phyloP scores from a whole-genome alignment of 2,888 invertebrate genomes.

The Pseudanteris insignis region DNA sequence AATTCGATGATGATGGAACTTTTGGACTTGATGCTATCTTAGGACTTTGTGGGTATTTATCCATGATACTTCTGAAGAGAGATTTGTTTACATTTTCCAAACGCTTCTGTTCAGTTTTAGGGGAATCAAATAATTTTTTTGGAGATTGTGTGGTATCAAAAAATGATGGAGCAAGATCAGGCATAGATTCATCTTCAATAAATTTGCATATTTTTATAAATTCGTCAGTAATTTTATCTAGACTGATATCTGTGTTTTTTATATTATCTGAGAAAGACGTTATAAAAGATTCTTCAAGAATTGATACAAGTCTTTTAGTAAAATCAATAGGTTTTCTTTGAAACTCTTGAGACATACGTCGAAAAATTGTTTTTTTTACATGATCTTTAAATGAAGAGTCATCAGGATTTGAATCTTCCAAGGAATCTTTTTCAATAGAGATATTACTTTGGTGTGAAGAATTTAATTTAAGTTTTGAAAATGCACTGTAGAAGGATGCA shows the following conservation, averaged over 20 bases:
- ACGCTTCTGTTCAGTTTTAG: background rate
- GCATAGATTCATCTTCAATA: slow-evolving; percentile 60
- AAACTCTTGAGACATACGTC: slow-evolving; percentile 53
- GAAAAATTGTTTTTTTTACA: slow-evolving; percentile 37
- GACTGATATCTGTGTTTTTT: slow-evolving; percentile 48
- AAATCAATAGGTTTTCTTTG: slow-evolving; percentile 52
- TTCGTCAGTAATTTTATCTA: slow-evolving; percentile 55
- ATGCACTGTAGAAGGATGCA: slow-evolving; percentile 6
- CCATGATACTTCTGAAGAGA: slow-evolving; percentile 15
- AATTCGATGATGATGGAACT: slow-evolving; percentile 4
- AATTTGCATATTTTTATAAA: slow-evolving; percentile 57
- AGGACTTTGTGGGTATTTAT: slow-evolving; percentile 1
- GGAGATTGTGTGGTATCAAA: slow-evolving; percentile 10
- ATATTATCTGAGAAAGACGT: slow-evolving; percentile 34
- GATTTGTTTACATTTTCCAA: background rate
- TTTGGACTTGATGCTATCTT: slow-evolving; percentile 11
- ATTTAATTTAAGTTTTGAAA: slow-evolving; percentile 10
- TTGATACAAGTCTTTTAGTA: slow-evolving; percentile 55
- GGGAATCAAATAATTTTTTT: background rate
- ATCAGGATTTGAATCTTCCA: slow-evolving; percentile 10
- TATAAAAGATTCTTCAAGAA: slow-evolving; percentile 57
- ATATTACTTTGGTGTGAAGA: background rate
- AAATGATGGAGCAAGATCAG: slow-evolving; percentile 52
- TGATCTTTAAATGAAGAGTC: slow-evolving; percentile 23
- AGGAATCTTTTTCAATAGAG: slow-evolving; percentile 16